These are phyloP conservation scores for Vireo griseus DNA, from an alignment of 2,797 vertebrate species.

Conservation along the genomic window DNA sequence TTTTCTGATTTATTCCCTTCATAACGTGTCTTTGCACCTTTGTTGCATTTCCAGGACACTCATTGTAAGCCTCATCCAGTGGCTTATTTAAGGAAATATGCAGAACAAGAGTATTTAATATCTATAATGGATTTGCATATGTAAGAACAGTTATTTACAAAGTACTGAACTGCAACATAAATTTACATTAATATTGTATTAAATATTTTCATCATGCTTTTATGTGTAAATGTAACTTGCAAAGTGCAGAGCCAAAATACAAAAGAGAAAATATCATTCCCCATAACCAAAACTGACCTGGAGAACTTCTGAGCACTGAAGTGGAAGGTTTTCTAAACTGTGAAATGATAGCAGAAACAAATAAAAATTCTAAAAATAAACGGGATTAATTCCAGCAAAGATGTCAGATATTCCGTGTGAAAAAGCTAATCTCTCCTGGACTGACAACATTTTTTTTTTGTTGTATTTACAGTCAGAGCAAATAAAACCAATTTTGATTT, in stretches of 20 bases:
- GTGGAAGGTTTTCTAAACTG: not conserved
- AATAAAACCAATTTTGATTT: slow-evolving; percentile 52
- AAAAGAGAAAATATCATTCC: not conserved
- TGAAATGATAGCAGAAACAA: slow-evolving; percentile 15
- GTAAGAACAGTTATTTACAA: not conserved
- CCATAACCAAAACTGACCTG: not conserved
- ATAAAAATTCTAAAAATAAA: slow-evolving; percentile 22
- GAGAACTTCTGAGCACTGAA: not conserved
- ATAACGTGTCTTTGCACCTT: not conserved
- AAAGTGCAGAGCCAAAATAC: not conserved
- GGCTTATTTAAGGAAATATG: not conserved
- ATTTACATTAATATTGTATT: slow-evolving; percentile 16
- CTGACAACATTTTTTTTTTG: slow-evolving; percentile 26
- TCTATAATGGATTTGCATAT: not conserved
- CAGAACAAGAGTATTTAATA: not conserved
- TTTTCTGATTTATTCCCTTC: slow-evolving; percentile 33
- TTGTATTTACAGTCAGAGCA: slow-evolving; percentile 32
- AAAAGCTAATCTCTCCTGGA: slow-evolving; percentile 21
- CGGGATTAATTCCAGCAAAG: slow-evolving; percentile 20
- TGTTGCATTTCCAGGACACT: not conserved
- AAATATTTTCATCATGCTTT: slow-evolving; percentile 28
- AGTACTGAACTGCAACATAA: slow-evolving; percentile 8
- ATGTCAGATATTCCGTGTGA: slow-evolving; percentile 2
- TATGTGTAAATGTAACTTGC: slow-evolving; percentile 21
- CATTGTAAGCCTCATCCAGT: not conserved